Conservation (phyloP, 2,888 invertebrate genomes). For the Gryllus longicercus region DNA sequence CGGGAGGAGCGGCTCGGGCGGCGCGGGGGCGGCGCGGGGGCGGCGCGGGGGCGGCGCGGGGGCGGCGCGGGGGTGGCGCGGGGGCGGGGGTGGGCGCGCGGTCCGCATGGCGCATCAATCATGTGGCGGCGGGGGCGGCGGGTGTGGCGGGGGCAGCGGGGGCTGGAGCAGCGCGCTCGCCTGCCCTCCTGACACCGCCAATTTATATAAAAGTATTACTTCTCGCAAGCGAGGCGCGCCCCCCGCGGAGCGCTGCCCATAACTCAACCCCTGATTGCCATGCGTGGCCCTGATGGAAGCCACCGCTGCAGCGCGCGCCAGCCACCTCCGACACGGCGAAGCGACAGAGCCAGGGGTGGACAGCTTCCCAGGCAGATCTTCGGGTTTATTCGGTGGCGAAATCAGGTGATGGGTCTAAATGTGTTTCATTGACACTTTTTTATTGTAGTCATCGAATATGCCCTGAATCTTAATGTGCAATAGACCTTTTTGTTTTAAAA, state of each 20-base stretch:
- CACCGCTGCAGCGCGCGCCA: neutral
- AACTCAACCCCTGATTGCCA: slow-evolving; percentile 5
- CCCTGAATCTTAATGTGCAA: too few relatives aligned
- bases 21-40: too few relatives aligned
- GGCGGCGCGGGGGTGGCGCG: neutral
- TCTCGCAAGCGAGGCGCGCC: neutral
- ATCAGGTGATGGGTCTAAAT: too few relatives aligned
- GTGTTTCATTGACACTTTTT: too few relatives aligned
- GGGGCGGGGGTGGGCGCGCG: neutral
- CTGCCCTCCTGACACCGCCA: slow-evolving; percentile 3
- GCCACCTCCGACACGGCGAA: neutral
- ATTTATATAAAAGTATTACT: slow-evolving; percentile 8
- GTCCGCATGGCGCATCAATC: neutral
- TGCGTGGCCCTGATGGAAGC: neutral
- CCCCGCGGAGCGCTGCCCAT: neutral
- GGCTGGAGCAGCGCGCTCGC: neutral
- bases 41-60: too few relatives aligned
- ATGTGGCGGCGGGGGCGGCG: neutral
- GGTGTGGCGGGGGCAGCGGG: neutral
- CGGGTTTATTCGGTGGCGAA: too few relatives aligned
- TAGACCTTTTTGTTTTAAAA: too few relatives aligned
- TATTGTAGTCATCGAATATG: too few relatives aligned
- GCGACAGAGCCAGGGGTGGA: too few relatives aligned
- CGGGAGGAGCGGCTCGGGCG: too few relatives aligned
- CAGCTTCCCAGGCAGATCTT: too few relatives aligned